Evolutionary conservation across 2,888 invertebrate genomes (phyloP).

Genomic region (Pteria penguin): DNA sequence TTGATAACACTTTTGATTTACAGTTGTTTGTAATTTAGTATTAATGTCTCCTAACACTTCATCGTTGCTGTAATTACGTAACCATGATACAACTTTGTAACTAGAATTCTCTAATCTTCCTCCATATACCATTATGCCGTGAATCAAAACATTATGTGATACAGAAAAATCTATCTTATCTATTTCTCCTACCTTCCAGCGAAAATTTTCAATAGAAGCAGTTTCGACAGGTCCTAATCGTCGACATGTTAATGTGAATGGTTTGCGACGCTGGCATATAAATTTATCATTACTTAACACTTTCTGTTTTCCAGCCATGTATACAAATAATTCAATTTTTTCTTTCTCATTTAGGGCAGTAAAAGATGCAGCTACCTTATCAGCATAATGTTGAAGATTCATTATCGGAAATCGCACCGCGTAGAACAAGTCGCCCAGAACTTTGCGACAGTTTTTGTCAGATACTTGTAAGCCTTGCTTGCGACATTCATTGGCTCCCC

Average conservation of each 20-base stretch:
- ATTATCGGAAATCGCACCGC: constrained; percentile 68
- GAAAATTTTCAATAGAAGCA: constrained; percentile 11
- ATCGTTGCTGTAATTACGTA: constrained; percentile 12
- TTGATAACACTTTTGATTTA: background rate
- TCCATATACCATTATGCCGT: constrained; percentile 13
- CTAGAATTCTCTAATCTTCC: constrained; percentile 17
- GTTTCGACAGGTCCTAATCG: constrained; percentile 9
- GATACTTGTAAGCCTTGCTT: constrained; percentile 56
- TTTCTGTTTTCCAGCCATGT: constrained; percentile 27
- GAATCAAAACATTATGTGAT: constrained; percentile 10
- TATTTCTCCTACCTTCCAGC: constrained; percentile 14
- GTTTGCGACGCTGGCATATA: background rate
- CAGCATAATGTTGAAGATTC: constrained; percentile 55
- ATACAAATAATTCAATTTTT: constrained; percentile 15
- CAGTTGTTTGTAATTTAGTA: constrained; percentile 12
- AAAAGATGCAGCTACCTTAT: constrained; percentile 35
- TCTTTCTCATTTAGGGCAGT: constrained; percentile 15
- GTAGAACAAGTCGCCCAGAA: constrained; percentile 62
- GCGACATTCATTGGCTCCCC: constrained; percentile 68
- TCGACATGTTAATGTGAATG: constrained; percentile 2
- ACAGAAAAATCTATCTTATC: constrained; percentile 18
- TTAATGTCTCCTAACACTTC: constrained; percentile 15
- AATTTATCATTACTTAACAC: background rate
- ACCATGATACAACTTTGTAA: constrained; percentile 10
- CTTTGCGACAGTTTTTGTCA: constrained; percentile 58